Evolutionary conservation across 1,140 invertebrate genomes (phyloP), one percentile per base, ranked within the genome.

Genomic region (Rhopalosiphum padi): DNA sequence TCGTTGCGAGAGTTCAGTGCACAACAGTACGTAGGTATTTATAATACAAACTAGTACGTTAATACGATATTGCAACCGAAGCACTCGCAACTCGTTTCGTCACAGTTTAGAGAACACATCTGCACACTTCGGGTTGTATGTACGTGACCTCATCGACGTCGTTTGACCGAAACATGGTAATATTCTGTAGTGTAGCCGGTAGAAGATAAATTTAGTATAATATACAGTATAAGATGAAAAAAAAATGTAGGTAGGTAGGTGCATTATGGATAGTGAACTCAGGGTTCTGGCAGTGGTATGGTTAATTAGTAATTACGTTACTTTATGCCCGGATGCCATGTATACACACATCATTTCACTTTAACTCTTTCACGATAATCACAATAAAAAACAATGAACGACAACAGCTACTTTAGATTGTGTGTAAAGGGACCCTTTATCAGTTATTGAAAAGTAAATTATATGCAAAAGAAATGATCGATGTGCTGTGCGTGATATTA

Each of bases 141-240:
- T 46, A 91, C 90, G 60, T 77, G 90, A 91, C 90, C 90, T 77
- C 55, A 46, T 77, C 25, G 21, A 30, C 60, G n/a, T 82, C 30
- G n/a, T 91, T 82, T 82, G 90, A 91, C 90, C 55, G 90, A 91
- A 91, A 91, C 60, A 15, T 37, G 55, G 43, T 91, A 82, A 91
- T 91, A 77, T 15, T 77, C 90, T 22, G 53, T 55, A 18, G 68
- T 55, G 11, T 48, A 0, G 4, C 30, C 46, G 21, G n/a, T 60
- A 55, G 35, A 90, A 90, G 51, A 90, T 60, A 90, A 90, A 90
- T 90, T 60, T 51, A 35, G 53, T 53, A 53, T 22, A 53, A 22
- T 53, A 22, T 68, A n/a, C 60, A 68, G 9, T 68, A n/a, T 68
- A n/a, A n/a, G 60, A 30, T 11, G 55, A 68, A 68, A 68, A 60